Evolutionary conservation across 2,113 vertebrate genomes (phyloP), one percentile per base, ranked within the genome.

Genomic region (Solea senegalensis): DNA sequence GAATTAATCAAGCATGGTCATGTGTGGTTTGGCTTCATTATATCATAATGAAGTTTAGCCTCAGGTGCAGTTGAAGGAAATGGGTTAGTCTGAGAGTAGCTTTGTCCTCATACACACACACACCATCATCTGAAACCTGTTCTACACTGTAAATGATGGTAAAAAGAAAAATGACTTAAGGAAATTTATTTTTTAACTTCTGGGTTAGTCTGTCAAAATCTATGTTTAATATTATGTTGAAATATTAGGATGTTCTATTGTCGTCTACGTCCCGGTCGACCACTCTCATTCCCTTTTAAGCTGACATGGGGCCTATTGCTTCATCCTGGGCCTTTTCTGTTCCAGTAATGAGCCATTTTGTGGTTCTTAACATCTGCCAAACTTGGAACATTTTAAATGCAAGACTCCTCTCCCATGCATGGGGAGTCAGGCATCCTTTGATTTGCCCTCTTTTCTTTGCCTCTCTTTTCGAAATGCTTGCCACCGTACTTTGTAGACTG

Each of bases 261-360:
- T 75, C 81, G 67, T 82, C 63, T 64, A 70, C 72, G 34, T 53
- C 78, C 28, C 40, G 52, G 27, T 53, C 73, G 50, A 84, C 82
- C 76, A 86, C 14, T 86, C 78, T 86, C 82, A 76, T 84, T 85
- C 81, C 54, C 71, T 85, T 91, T 90, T 72, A 87, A 85, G 82
- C 56, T 78, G 74, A 82, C 72, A 61, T 41, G 58, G 60, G 65
- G 68, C 69, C 78, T 58, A 45, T 84, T 69, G 70, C 86, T 84
- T 88, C 64, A 75, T 83, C 82, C 65, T 68, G 66, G 46, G 71
- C 81, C 78, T 82, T 76, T 82, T 87, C 80, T 77, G 78, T 88
- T 69, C 61, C 81, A 67, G 83, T 92, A 91, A 91, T 90, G 88
- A 91, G 86, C 64, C 86, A 74, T 89, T 91, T 91, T 92, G 86